Evolutionary conservation across 2,113 vertebrate species (phyloP), one percentile per base, ranked within the genome.

Genomic region (Struthidea cinerea): DNA sequence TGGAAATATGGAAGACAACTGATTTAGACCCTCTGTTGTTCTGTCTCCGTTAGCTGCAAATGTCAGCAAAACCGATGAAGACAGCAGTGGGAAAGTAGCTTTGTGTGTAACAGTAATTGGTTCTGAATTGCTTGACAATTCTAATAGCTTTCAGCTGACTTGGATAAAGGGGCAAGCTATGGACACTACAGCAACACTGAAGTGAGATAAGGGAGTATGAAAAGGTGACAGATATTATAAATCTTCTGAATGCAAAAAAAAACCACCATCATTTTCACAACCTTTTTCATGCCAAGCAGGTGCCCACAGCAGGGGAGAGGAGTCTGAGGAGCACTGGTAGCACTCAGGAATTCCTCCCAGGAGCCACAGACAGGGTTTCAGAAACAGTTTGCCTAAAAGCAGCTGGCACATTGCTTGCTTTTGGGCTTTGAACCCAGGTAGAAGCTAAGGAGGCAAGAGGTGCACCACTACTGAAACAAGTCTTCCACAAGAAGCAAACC

Each of bases 111-210:
- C 73, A 70, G 50, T 49, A 80, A 81, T 49, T 70, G 46, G 6
- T 87, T 92, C 60, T 81, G 47, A 78, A 89, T 87, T 75, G 47
- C 52, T 56, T 82, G 69, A 47, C 60, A 71, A 47, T 84, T 81
- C 56, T 81, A 30, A 92, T 33, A 35, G 50, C 56, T 89, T 84
- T 63, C 64, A 84, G 71, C 55, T 74, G 79, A 56, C 41, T 80
- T 13, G 3, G 56, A 28, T 39, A 78, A 52, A 84, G 37, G 8
- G 20, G 16, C 4, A 16, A 53, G 16, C 56, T 70, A 47, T 19
- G 64, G 67, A 68, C 41, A 16, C 26, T 55, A 35, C 1, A 4
- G 84, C 82, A 84, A 46, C 5, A 15, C 23, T 47, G 24, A 55
- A 55, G 53, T 17, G 50, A 87, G 47, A 55, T 44, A 67, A 2